Conservation (phyloP, 2,797 vertebrate species). For the Nothura maculosa region DNA sequence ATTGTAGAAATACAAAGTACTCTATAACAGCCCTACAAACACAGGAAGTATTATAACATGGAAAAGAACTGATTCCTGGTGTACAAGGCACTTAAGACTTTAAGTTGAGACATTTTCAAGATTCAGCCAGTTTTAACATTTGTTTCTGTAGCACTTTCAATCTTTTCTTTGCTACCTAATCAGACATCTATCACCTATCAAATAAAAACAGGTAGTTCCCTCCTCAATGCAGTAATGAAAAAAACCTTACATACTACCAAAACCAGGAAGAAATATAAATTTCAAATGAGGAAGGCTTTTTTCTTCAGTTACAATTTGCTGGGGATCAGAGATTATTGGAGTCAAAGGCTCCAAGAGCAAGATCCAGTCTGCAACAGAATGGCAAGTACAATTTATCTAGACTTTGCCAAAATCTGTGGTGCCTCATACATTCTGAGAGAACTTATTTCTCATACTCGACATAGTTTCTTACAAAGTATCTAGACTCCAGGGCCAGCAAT, state of each 20-base stretch:
- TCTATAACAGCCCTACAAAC: not conserved
- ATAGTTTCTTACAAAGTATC: not conserved
- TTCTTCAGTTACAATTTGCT: not conserved
- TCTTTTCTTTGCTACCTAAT: not conserved
- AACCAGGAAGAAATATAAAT: not conserved
- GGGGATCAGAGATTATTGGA: too few relatives aligned
- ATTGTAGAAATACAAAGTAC: not conserved
- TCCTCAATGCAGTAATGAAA: not conserved
- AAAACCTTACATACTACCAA: not conserved
- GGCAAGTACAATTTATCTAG: not conserved
- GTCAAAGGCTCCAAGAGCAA: not conserved
- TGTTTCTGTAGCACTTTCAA: not conserved
- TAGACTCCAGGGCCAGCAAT: not conserved
- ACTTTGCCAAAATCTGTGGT: not conserved
- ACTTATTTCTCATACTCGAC: not conserved
- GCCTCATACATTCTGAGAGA: not conserved
- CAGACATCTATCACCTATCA: not conserved
- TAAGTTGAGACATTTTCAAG: not conserved
- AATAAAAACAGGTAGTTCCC: not conserved
- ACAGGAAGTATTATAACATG: not conserved
- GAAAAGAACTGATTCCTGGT: not conserved
- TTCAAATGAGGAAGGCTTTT: not conserved
- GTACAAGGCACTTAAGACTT: not conserved
- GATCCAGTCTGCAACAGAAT: not conserved
- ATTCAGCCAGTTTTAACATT: constrained; percentile 10